Evolutionary conservation across 92 coral and sea anemone genomes (phyloP).

Genomic region (Chrysogorgia sp.): DNA sequence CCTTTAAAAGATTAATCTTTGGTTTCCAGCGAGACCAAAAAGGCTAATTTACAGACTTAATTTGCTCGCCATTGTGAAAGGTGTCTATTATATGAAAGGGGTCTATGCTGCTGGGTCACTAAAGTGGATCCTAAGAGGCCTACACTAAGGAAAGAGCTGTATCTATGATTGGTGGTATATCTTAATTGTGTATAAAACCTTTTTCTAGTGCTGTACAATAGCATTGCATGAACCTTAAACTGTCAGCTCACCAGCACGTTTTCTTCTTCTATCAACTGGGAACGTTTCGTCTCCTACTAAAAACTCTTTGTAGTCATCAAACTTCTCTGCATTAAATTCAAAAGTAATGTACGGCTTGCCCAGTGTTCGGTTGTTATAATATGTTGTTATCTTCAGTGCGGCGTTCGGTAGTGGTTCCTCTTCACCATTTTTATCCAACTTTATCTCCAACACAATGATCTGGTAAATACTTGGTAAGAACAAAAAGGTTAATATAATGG

Average conservation of each 20-base stretch:
- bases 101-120: too few relatives aligned
- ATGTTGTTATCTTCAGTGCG: neutral
- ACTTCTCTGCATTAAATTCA: slow-evolving; percentile 23
- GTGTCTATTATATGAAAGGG: too few relatives aligned
- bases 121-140: too few relatives aligned
- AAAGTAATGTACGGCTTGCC: slow-evolving; percentile 67
- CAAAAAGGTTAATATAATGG: neutral
- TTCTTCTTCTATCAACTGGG: slow-evolving; percentile 30
- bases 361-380: slow-evolving; percentile 6
- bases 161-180: too few relatives aligned
- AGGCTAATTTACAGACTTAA: too few relatives aligned
- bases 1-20: too few relatives aligned
- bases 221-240: too few relatives aligned
- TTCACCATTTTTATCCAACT: neutral
- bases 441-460: slow-evolving; percentile 34
- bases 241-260: slow-evolving; percentile 13
- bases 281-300: slow-evolving; percentile 25
- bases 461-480: slow-evolving; percentile 37
- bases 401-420: slow-evolving; percentile 3
- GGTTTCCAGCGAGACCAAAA: too few relatives aligned
- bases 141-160: too few relatives aligned
- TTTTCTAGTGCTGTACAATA: too few relatives aligned
- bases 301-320: slow-evolving; percentile 8
- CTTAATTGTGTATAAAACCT: too few relatives aligned
- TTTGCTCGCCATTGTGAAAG: too few relatives aligned